Evolutionary conservation across 2,797 vertebrate genomes (phyloP).

Genomic region (Enteromius trimaculatus): DNA sequence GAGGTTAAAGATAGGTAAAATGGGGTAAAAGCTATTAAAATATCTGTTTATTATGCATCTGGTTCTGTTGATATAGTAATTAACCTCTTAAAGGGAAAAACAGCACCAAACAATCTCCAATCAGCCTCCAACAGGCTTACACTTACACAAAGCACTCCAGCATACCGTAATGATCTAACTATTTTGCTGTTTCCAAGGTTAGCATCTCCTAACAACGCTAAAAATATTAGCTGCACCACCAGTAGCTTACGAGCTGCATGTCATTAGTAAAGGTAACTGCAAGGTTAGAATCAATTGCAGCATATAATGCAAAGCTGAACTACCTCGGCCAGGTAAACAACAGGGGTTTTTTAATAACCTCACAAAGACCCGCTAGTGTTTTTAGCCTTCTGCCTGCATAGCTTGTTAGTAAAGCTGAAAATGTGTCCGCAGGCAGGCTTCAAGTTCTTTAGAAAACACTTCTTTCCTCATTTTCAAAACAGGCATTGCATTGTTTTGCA

Average conservation of each 20-base stretch:
- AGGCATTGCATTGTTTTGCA: neutral
- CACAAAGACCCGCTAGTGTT: neutral
- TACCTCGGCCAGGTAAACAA: constrained; percentile 21
- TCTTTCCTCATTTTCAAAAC: neutral
- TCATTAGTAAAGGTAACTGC: constrained; percentile 36
- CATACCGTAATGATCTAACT: constrained; percentile 17
- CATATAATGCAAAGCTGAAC: neutral
- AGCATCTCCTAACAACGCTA: constrained; percentile 24
- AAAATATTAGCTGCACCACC: neutral
- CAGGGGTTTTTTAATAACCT: constrained; percentile 11
- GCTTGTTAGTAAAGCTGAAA: constrained; percentile 10
- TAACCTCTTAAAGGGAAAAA: constrained; percentile 51
- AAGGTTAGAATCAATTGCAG: constrained; percentile 11
- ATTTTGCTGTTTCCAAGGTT: constrained; percentile 20
- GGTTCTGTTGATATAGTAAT: constrained; percentile 35
- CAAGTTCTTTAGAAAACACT: neutral
- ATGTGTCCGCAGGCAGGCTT: neutral
- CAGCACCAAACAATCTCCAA: constrained; percentile 41
- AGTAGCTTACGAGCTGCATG: neutral
- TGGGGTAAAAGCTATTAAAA: constrained; percentile 10
- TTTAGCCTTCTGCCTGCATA: neutral
- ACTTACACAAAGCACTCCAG: neutral
- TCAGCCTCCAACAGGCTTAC: constrained; percentile 29
- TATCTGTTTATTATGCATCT: constrained; percentile 27
- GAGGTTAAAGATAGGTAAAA: constrained; percentile 8